Evolutionary conservation across 2,113 vertebrate species (phyloP).

Genomic region (Opisthocomus hoazin): DNA sequence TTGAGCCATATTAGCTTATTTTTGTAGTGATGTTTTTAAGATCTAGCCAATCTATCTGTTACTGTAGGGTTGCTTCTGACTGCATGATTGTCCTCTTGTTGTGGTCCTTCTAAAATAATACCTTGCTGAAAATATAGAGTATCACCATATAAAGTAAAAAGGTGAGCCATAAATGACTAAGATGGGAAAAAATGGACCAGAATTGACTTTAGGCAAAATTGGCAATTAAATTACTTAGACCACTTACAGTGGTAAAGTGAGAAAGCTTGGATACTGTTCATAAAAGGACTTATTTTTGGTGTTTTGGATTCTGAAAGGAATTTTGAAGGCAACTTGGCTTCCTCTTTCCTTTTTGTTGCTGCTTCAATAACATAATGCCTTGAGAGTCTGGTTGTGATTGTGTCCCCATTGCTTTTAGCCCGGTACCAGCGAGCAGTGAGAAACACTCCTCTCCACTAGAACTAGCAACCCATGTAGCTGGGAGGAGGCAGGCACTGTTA

Average conservation of each 20-base stretch:
- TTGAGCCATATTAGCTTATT: not conserved
- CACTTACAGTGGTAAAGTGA: not conserved
- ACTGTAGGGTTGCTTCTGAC: not conserved
- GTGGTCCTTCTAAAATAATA: not conserved
- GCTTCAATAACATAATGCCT: not conserved
- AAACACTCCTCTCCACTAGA: not conserved
- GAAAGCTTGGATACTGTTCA: not conserved
- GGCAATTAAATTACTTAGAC: not conserved
- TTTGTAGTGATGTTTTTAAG: not conserved
- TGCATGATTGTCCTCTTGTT: not conserved
- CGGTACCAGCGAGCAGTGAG: not conserved
- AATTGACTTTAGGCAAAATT: not conserved
- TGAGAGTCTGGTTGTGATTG: not conserved
- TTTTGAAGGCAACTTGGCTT: not conserved
- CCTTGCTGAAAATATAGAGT: not conserved
- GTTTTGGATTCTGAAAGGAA: not conserved
- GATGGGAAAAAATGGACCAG: not conserved
- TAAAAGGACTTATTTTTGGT: not conserved
- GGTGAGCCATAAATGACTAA: not conserved
- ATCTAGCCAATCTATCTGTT: not conserved
- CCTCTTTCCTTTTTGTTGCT: not conserved
- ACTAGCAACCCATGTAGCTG: too few species aligned
- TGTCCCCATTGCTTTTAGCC: not conserved
- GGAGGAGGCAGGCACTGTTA: not conserved
- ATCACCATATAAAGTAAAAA: not conserved